Conservation (phyloP, 1,140 invertebrate species). For the Argopecten irradians region DNA sequence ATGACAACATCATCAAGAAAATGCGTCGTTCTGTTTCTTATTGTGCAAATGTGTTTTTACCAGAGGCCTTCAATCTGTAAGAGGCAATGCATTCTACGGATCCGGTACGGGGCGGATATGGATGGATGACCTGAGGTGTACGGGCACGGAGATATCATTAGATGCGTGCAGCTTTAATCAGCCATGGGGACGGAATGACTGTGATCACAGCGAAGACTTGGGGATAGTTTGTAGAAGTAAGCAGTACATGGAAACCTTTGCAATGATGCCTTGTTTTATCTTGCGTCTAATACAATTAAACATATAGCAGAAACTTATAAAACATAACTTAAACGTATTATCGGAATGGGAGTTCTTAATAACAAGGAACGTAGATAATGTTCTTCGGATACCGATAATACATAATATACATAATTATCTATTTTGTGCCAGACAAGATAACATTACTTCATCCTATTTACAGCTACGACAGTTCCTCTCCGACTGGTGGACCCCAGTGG, state of each 20-base stretch:
- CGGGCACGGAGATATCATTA: conserved; percentile 81
- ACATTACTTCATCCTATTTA: conserved; percentile 29
- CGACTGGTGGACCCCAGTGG: conserved; percentile 45
- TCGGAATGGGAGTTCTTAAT: no score
- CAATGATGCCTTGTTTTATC: no score
- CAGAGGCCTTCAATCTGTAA: conserved; percentile 19
- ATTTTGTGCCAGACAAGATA: no score
- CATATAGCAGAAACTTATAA: no score
- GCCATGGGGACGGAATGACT: conserved; percentile 56
- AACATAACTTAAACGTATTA: no score
- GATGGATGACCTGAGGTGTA: conserved; percentile 85
- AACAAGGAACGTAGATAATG: no score
- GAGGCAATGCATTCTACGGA: conserved; percentile 77
- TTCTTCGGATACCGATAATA: no score
- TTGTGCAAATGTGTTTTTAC: background rate
- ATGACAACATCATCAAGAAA: no score
- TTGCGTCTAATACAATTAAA: no score
- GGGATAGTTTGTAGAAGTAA: conserved; percentile 51
- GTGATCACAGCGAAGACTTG: conserved; percentile 55
- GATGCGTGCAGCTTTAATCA: conserved; percentile 36
- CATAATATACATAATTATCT: no score
- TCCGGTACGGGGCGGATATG: conserved; percentile 78
- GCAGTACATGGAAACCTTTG: background rate
- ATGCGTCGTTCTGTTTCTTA: no score
- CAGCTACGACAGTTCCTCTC: conserved; percentile 38